Base-by-base conservation (phyloP, 2,888 invertebrate species). In the Mayetiola destructor region DNA sequence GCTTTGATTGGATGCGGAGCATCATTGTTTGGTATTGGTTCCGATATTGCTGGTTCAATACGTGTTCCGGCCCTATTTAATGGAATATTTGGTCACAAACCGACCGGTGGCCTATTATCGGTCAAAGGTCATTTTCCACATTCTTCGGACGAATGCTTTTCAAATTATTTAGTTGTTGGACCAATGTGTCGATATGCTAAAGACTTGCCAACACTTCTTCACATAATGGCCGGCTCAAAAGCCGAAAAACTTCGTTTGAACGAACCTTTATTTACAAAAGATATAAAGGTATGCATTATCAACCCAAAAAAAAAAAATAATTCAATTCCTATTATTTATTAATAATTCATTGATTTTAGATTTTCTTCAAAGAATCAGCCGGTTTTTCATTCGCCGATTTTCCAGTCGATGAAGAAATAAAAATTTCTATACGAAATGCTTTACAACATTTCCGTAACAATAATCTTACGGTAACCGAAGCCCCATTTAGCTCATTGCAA, bases 41-140 rank as follows among this genome's bases (percentile, higher is more conserved):
- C 90, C 0, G 93, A 93, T 70, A 81, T 92, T 63, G 89, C 84
- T 9, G 93, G 93, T 55, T 90, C 90, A 56, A 88, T 92, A 63
- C 78, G 93, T 27, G 74, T 92, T 66, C 93, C 93, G 0, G 78
- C 85, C n/a, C 79, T 85, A 61, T 90, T 85, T 70, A 88, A 84
- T 71, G 92, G 93, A 1, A 75, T 93, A 36, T 92, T 86, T 70
- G 92, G 91, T 0, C 89, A 91, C 69, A 91, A 91, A 66, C 85
- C 90, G 2, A 83, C 87, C 40, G 77, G 82, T 4, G 80, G 87
- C 79, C 67, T 75, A 9, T 61, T 68, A 5, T 68, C 83, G 0
- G 73, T 76, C 23, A 71, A 70, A 1, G 82, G 82, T 0, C 84
- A 84, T 68, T 77, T 76, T 61, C 85, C 85, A 0, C 68, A 69